A percentile compares a stretch with the other conserved stretches of the same genome.
Evolutionary conservation across 2,113 vertebrate species (phyloP).

Genomic region (Melanocharis versteri): DNA sequence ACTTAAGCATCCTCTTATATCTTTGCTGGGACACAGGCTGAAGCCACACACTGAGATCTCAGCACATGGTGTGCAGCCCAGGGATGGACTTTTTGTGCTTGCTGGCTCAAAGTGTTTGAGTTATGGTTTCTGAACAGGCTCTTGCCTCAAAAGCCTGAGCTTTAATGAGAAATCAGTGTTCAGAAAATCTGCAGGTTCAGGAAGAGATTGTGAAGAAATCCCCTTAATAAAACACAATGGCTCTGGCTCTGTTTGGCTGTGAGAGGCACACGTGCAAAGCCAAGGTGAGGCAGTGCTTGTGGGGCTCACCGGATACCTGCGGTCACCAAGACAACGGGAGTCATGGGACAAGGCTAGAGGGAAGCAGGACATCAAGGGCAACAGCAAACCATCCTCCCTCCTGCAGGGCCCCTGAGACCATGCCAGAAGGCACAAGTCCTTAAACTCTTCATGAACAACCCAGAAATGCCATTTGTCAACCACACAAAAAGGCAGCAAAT

Average conservation of each 20-base stretch:
- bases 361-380: neutral
- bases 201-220: neutral
- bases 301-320: neutral
- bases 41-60: neutral
- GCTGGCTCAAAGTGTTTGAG: neutral
- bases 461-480: neutral
- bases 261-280: neutral
- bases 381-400: neutral
- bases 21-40: neutral
- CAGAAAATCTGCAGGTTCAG: neutral
- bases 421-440: neutral
- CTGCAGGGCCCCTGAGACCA: neutral
- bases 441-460: accelerated
- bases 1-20: neutral
- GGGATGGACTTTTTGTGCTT: neutral
- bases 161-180: neutral
- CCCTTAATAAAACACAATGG: neutral
- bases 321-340: neutral
- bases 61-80: neutral
- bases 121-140: neutral
- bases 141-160: neutral
- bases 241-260: neutral
- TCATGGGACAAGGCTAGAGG: neutral
- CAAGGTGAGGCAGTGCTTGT: neutral
- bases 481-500: neutral